Percentiles rank a stretch among this genome's conserved stretches.
Conservation (phyloP, 2,797 vertebrate species). For the Nyctibius grandis region DNA sequence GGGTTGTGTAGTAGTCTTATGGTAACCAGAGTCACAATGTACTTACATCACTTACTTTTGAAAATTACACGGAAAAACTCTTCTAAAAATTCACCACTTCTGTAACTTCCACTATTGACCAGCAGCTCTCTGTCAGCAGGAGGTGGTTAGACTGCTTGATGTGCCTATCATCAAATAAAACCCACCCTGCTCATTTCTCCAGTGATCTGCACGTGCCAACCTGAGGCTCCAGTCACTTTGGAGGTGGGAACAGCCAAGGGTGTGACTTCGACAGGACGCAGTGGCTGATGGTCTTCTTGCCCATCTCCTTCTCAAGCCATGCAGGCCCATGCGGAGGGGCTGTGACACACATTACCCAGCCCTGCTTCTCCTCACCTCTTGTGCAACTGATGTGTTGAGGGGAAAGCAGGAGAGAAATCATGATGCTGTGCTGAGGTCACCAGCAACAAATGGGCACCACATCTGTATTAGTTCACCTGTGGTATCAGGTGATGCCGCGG, state of each 20-base stretch:
- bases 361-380: background rate
- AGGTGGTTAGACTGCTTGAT: too few relatives aligned
- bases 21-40: background rate
- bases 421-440: background rate
- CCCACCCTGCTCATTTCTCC: background rate
- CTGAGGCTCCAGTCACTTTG: background rate
- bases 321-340: fast-evolving
- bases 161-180: too few relatives aligned
- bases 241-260: background rate
- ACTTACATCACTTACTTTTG: too few relatives aligned
- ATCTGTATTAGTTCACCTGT: background rate
- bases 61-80: background rate
- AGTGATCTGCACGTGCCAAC: background rate
- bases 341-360: background rate
- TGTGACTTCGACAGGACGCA: background rate
- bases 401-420: background rate
- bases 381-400: fast-evolving
- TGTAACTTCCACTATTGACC: too few relatives aligned
- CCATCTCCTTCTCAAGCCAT: background rate
- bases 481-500: fast-evolving
- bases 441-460: background rate
- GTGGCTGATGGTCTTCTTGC: background rate
- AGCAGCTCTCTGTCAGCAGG: too few relatives aligned
- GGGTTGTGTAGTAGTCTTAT: background rate
- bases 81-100: background rate